Evolutionary conservation across 2,888 invertebrate species (phyloP).

Genomic region (Ennomos fuscantarius): DNA sequence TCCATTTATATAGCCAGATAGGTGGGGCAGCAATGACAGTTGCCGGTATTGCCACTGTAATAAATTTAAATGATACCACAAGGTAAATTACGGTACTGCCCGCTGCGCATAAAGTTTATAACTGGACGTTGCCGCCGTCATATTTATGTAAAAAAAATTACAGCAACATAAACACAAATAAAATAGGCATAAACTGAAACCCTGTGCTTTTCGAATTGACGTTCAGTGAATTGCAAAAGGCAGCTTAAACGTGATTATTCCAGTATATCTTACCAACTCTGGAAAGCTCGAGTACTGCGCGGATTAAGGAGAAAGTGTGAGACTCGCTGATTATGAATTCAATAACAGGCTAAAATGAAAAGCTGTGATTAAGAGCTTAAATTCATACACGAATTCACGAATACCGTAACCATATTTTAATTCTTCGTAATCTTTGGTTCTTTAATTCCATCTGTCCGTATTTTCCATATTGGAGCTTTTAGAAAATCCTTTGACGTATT

Average conservation of each 20-base stretch:
- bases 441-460: neutral
- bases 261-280: conserved; percentile 38
- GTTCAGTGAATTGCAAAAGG: conserved; percentile 45
- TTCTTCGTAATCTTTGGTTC: conserved; percentile 1
- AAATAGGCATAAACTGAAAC: conserved; percentile 10
- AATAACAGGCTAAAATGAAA: conserved; percentile 44
- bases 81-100: too few species aligned
- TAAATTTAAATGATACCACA: too few species aligned
- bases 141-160: conserved; percentile 14
- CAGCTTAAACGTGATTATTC: conserved; percentile 46
- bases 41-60: too few species aligned
- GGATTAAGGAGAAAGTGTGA: conserved; percentile 48
- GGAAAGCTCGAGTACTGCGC: conserved; percentile 30
- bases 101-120: too few species aligned
- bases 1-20: too few species aligned
- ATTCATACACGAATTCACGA: conserved; percentile 26
- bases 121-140: too few species aligned
- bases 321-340: conserved; percentile 52
- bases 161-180: conserved; percentile 2
- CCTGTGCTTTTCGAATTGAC: conserved; percentile 21
- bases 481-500: too few species aligned
- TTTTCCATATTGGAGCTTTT: too few species aligned
- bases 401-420: conserved; percentile 16
- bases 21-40: too few species aligned
- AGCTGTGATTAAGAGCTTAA: conserved; percentile 39